Evolutionary conservation across 2,888 invertebrate genomes (phyloP).

Genomic region (Drosophila picticornis): DNA sequence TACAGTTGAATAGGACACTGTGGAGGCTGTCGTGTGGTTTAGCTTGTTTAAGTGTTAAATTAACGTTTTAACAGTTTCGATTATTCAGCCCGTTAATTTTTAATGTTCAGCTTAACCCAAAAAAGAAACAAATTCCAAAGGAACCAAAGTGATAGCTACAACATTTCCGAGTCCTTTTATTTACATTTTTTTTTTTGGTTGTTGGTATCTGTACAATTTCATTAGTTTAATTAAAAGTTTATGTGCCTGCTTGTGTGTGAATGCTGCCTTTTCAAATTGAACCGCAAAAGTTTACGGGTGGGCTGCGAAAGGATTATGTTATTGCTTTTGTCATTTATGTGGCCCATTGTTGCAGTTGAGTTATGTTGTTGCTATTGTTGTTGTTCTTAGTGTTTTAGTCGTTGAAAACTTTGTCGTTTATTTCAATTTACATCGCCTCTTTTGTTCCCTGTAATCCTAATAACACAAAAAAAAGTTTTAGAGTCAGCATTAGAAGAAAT

Average conservation of each 20-base stretch:
- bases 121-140: slow-evolving; percentile 13
- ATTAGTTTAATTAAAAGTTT: slow-evolving; percentile 82
- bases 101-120: slow-evolving; percentile 45
- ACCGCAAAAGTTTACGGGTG: slow-evolving; percentile 68
- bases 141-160: slow-evolving; percentile 12
- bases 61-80: slow-evolving; percentile 79
- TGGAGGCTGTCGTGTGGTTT: slow-evolving; percentile 68
- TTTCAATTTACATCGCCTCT: slow-evolving; percentile 66
- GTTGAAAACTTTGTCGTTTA: slow-evolving; percentile 68
- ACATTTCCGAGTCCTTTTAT: slow-evolving; percentile 29
- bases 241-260: slow-evolving; percentile 35
- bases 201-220: slow-evolving; percentile 58
- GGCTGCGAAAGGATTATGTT: slow-evolving; percentile 67
- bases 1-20: slow-evolving; percentile 53
- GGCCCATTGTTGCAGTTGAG: slow-evolving; percentile 62
- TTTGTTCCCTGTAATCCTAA: slow-evolving; percentile 26
- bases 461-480: background rate
- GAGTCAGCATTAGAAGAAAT: background rate
- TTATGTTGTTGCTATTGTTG: slow-evolving; percentile 6
- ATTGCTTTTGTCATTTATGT: slow-evolving; percentile 73
- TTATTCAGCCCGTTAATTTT: slow-evolving; percentile 76
- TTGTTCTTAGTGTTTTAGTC: slow-evolving; percentile 24
- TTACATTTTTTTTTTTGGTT: background rate
- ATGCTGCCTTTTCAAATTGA: slow-evolving; percentile 72
- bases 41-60: slow-evolving; percentile 82